A percentile compares a stretch with the other conserved stretches of the same genome.
Conservation (phyloP, 2,888 invertebrate genomes). For the Drymonia ruficornis region DNA sequence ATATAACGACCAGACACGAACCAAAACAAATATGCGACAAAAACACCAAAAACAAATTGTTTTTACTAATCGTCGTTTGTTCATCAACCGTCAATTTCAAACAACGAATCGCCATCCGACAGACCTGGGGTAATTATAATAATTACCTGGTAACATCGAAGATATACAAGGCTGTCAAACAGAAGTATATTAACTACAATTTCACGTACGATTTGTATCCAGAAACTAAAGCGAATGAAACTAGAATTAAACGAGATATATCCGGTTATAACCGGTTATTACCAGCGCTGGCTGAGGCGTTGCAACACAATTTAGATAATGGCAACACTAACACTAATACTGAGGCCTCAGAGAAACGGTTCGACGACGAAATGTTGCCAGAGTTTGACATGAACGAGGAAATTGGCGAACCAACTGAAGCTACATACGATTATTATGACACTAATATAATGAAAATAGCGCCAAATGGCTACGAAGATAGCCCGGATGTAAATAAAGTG, state of each 20-base stretch:
- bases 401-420: constrained; percentile 55
- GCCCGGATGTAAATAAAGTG: constrained; percentile 56
- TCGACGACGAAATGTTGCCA: constrained; percentile 66
- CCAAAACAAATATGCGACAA: constrained; percentile 84
- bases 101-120: constrained; percentile 87
- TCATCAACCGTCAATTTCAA: constrained; percentile 89
- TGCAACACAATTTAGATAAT: constrained; percentile 55
- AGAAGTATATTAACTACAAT: constrained; percentile 70
- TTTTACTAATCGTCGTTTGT: constrained; percentile 90
- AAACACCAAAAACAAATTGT: constrained; percentile 66
- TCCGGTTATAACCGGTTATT: constrained; percentile 59
- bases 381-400: constrained; percentile 77
- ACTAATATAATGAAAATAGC: constrained; percentile 79
- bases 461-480: constrained; percentile 65
- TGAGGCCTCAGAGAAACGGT: constrained; percentile 63
- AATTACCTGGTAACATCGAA: constrained; percentile 60
- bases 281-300: constrained; percentile 68
- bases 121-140: constrained; percentile 87
- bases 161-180: constrained; percentile 52
- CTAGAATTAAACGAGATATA: constrained; percentile 56
- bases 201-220: constrained; percentile 63
- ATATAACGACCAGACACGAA: constrained; percentile 87
- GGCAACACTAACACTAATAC: too few species aligned
- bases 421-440: constrained; percentile 63
- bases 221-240: constrained; percentile 37